Percentiles rank a stretch among this genome's conserved stretches.
Conservation (phyloP, 2,888 invertebrate genomes). For the Chaitophorus viminalis region DNA sequence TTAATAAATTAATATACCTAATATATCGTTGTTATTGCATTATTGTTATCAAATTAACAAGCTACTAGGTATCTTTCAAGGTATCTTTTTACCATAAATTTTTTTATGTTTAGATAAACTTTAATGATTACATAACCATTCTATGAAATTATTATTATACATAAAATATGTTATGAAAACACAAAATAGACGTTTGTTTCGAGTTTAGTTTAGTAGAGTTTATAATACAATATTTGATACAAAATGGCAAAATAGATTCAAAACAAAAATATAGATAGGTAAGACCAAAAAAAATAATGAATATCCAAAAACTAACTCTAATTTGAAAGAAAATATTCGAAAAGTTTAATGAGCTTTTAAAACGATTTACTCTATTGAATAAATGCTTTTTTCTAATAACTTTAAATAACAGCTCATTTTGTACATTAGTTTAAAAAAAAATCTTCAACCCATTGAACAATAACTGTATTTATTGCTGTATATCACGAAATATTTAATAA, state of each 20-base stretch:
- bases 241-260: background rate
- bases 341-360: slow-evolving; percentile 13
- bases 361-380: slow-evolving; percentile 13
- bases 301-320: background rate
- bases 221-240: background rate
- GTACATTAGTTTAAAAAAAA: slow-evolving; percentile 6
- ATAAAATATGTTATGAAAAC: slow-evolving; percentile 13
- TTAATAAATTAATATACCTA: no score
- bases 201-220: background rate
- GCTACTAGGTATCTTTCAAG: no score
- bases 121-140: no score
- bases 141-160: background rate
- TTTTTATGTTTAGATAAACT: no score
- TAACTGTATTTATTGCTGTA: background rate
- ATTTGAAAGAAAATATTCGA: slow-evolving; percentile 2
- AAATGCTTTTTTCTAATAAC: background rate
- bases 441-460: background rate
- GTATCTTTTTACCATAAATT: no score
- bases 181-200: background rate
- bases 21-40: no score
- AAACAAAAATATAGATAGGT: background rate
- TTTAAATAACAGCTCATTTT: background rate
- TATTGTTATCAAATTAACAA: no score
- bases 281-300: background rate
- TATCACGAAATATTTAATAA: background rate